These are phyloP conservation scores for Cepaea hortensis DNA, from an alignment of 2,888 invertebrate genomes.

Conservation along the genomic window DNA sequence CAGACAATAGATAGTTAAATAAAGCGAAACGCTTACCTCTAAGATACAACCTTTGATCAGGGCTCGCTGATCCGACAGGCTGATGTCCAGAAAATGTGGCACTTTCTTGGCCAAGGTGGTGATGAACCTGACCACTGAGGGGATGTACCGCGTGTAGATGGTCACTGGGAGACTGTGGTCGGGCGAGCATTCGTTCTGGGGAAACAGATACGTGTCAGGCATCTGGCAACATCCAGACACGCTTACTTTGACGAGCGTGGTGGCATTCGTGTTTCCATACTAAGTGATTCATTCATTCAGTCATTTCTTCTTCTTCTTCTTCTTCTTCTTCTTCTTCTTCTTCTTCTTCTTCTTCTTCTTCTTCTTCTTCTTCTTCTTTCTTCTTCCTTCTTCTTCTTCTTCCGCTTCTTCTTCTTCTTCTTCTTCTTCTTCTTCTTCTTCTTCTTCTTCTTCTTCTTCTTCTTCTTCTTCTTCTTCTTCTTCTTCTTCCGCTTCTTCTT, in stretches of 20 bases:
- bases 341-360: neutral
- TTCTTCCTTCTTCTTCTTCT: neutral
- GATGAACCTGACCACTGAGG: slow-evolving; percentile 65
- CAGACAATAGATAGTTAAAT: too few relatives aligned
- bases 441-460: neutral
- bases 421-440: neutral
- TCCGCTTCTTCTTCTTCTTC: neutral
- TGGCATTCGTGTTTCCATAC: neutral
- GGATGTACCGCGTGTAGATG: slow-evolving; percentile 65
- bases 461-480: neutral
- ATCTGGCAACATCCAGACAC: neutral
- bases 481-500: neutral
- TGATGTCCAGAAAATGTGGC: slow-evolving; percentile 39
- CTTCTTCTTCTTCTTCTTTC: slow-evolving; percentile 17
- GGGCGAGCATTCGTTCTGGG: neutral
- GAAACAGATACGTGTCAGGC: neutral
- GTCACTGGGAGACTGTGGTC: slow-evolving; percentile 33
- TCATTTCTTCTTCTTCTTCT: slow-evolving; percentile 9
- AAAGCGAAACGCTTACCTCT: slow-evolving; percentile 55
- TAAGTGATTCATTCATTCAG: neutral
- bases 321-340: slow-evolving; percentile 19
- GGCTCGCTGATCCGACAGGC: slow-evolving; percentile 63
- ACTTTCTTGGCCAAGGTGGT: slow-evolving; percentile 59
- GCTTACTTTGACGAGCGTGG: neutral
- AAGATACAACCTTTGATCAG: slow-evolving; percentile 67